These are phyloP conservation scores for Candidula unifasciata DNA, from an alignment of 2,888 invertebrate species.

Conservation along the genomic window DNA sequence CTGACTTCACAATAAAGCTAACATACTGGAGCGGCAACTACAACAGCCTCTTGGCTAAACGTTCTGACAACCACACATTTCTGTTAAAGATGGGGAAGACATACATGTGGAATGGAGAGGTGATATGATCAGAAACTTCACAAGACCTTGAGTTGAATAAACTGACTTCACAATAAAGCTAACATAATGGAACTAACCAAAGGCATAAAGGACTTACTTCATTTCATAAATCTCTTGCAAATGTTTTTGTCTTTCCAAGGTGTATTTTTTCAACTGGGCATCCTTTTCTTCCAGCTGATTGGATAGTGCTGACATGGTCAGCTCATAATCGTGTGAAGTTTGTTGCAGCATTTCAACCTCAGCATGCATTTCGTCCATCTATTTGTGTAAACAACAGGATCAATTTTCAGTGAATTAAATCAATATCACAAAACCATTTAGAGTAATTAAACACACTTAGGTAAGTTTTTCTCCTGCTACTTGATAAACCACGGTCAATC, in stretches of 20 bases:
- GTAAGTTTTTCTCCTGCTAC: too few species aligned
- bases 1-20: too few species aligned
- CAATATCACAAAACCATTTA: background rate
- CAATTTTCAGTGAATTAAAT: slow-evolving; percentile 1
- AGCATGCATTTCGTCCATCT: slow-evolving; percentile 69
- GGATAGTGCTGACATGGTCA: slow-evolving; percentile 78
- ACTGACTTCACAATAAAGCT: too few species aligned
- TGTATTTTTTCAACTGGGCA: slow-evolving; percentile 81
- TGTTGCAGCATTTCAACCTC: slow-evolving; percentile 64
- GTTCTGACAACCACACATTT: too few species aligned
- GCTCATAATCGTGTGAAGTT: slow-evolving; percentile 61
- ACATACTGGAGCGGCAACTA: too few species aligned
- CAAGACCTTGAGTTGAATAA: too few species aligned
- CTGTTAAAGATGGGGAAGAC: too few species aligned
- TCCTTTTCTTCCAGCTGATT: slow-evolving; percentile 84
- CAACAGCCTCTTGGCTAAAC: too few species aligned
- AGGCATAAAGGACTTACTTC: slow-evolving; percentile 83
- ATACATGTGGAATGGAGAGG: too few species aligned
- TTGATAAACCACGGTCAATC: too few species aligned
- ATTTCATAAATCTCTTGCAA: slow-evolving; percentile 87
- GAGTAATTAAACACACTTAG: too few species aligned
- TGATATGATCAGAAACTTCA: too few species aligned
- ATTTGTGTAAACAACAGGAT: background rate
- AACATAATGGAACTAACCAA: background rate
- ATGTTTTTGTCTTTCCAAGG: slow-evolving; percentile 83